Conservation (phyloP, 2,888 invertebrate species). For the Acanthosoma haemorrhoidale region DNA sequence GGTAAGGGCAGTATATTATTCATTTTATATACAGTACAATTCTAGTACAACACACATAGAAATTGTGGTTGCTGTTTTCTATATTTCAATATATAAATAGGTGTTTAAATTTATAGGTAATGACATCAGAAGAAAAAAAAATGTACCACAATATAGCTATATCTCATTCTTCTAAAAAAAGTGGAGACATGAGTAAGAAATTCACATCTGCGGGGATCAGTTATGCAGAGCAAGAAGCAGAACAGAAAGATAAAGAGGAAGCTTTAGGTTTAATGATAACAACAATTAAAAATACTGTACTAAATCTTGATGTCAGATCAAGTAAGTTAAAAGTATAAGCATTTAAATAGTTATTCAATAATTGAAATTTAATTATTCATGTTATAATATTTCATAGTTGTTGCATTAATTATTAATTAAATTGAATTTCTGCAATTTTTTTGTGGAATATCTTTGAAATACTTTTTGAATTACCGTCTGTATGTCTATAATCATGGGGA, state of each 20-base stretch:
- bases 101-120: slow-evolving; percentile 8
- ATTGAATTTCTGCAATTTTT: too few species aligned
- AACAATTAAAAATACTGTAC: slow-evolving; percentile 41
- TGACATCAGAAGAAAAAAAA: slow-evolving; percentile 20
- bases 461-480: too few species aligned
- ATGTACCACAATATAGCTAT: slow-evolving; percentile 7
- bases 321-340: slow-evolving; percentile 10
- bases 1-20: too few species aligned
- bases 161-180: slow-evolving; percentile 36
- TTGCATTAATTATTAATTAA: too few species aligned
- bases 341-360: too few species aligned
- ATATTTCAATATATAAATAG: background rate
- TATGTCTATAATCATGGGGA: too few species aligned
- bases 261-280: slow-evolving; percentile 42
- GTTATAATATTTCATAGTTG: too few species aligned
- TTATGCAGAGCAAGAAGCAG: slow-evolving; percentile 39
- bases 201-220: slow-evolving; percentile 44
- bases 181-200: slow-evolving; percentile 39
- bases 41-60: too few species aligned
- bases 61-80: background rate
- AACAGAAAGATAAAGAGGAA: slow-evolving; percentile 36
- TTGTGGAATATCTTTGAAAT: too few species aligned
- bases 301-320: background rate
- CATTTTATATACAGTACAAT: too few species aligned
- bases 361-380: too few species aligned